Evolutionary conservation across 2,888 invertebrate genomes (phyloP), one percentile per base, ranked within the genome.

Genomic region (Hypomecis atomaria): DNA sequence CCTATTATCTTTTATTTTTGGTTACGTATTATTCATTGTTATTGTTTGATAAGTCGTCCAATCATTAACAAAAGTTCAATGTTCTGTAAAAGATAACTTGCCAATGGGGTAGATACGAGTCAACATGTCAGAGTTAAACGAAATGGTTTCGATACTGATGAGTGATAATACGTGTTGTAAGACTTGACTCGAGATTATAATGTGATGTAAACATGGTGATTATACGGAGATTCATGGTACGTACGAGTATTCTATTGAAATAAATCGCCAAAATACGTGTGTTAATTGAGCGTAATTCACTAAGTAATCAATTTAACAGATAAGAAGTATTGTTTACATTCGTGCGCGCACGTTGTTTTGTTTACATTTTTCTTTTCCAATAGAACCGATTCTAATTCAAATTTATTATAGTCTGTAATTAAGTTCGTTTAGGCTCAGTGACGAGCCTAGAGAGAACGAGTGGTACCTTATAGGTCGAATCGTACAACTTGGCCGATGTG

Each of bases 131-230:
- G 64, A 63, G 45, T 63, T 34, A 49, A 45, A 40, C 49, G 52
- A n/a, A 58, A 53, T 54, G 49, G 44, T 54, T 52, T 40, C 57
- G 45, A 33, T 56, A 49, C n/a, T 6, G 55, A 54, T 54, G 6
- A 43, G 64, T 64, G 58, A 65, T 52, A 50, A 5, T 0, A 45
- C 23, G 45, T 66, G 64, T 59, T 70, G 73, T 59, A 72, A 70
- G 58, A 77, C 72, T 71, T 74, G 75, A 42, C 53, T 77, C 73
- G 53, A 57, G 55, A 53, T 1, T 77, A 82, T 72, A 66, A 89
- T 87, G 89, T 85, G 83, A 88, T 54, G 38, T 68, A 72, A 78
- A 54, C 69, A 91, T 92, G 91, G 90, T 92, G 85, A 80, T 90
- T 74, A 75, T 90, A 70, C 83, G 86, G 75, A 87, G 83, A 74